phyloP scores from a whole-genome alignment of 2,888 invertebrate genomes.

The Arctia plantaginis region DNA sequence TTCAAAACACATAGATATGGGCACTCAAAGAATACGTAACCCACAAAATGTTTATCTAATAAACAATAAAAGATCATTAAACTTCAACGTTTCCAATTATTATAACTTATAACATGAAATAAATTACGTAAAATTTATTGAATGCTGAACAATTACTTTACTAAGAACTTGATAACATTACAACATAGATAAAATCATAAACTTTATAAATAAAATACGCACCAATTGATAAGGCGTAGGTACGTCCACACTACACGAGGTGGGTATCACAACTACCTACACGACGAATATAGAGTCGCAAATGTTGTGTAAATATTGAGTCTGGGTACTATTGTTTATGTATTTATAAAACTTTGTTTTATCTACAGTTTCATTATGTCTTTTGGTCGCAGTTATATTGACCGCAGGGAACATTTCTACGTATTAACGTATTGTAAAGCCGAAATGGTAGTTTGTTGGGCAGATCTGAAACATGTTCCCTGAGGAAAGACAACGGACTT shows the following conservation, averaged over 20 bases:
- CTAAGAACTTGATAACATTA: not conserved
- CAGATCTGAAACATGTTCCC: not conserved
- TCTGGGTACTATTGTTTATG: not conserved
- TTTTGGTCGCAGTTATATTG: not conserved
- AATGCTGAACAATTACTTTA: not conserved
- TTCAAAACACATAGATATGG: not conserved
- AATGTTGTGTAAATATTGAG: not conserved
- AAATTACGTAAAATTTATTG: not conserved
- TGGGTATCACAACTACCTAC: not conserved
- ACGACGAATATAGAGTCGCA: not conserved
- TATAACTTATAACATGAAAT: not conserved
- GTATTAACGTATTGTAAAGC: not conserved
- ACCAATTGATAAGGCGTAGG: not conserved
- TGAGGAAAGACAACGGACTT: not conserved
- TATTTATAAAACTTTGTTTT: not conserved
- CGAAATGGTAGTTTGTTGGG: not conserved
- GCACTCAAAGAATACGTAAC: not conserved
- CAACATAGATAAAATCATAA: constrained; percentile 1
- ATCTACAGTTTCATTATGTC: not conserved
- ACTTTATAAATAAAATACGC: not conserved
- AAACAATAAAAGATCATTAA: not conserved
- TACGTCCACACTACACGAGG: not conserved
- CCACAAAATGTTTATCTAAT: not conserved
- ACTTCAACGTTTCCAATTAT: not conserved
- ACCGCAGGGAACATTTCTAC: not conserved